These are phyloP conservation scores for Gallinago undulata DNA, from an alignment of 2,113 vertebrate species.

Conservation along the genomic window DNA sequence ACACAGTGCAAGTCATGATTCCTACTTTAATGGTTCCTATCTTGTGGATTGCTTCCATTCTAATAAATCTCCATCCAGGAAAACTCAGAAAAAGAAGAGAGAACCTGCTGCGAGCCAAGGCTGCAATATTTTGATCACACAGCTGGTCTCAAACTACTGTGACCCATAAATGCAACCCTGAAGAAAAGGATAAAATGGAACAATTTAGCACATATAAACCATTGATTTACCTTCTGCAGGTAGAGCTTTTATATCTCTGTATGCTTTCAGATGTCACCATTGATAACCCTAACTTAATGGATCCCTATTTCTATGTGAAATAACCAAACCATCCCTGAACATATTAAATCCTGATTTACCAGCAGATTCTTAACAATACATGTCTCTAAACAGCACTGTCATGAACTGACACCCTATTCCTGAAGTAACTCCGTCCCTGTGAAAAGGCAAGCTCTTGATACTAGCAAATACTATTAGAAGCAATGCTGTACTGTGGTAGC, in stretches of 20 bases:
- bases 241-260: neutral
- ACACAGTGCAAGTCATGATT: neutral
- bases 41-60: neutral
- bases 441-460: neutral
- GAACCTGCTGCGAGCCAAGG: neutral
- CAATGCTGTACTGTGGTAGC: neutral
- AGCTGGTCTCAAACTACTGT: neutral
- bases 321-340: neutral
- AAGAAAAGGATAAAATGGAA: neutral
- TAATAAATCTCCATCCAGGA: neutral
- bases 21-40: neutral
- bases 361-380: neutral
- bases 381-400: neutral
- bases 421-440: neutral
- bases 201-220: neutral
- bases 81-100: neutral
- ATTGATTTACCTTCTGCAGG: slow-evolving; percentile 2
- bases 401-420: neutral
- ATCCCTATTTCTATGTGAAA: neutral
- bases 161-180: neutral
- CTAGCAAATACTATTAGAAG: neutral
- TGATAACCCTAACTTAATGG: neutral
- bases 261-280: neutral
- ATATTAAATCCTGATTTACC: neutral
- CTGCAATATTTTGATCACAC: slow-evolving; percentile 1